Base-by-base conservation (phyloP, 1,140 invertebrate genomes). In the Drosophila oshimai region DNA sequence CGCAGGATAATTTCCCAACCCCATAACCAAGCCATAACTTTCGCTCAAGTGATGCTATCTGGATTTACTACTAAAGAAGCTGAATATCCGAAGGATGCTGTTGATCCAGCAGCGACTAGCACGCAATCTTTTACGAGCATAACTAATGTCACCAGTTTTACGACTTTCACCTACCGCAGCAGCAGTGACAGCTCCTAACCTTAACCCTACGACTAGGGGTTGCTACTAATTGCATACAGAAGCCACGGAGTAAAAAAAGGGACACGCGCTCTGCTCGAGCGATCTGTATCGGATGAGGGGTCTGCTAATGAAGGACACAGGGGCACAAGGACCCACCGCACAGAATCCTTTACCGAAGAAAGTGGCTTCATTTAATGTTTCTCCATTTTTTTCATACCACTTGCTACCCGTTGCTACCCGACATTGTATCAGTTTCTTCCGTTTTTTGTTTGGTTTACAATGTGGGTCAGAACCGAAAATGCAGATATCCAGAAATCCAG, bases 151-250 rank as follows among this genome's bases (percentile, higher is more conserved):
- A 47, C 4, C 36, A 15, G 13, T 46, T 41, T 69, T 31, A 86
- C 33, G 76, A 81, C 76, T 77, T 86, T 86, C 76, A 86, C 81
- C 81, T 86, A 86, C 81, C 81, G 76, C 78, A 83, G 71, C 36
- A 53, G 39, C 29, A n/a, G 28, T 67, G 31, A 53, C 29, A 69
- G 31, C 7, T 29, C 13, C 17, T 13, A 9, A 15, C 28, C 39
- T 49, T 87, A 86, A 86, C 81, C 80, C 81, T 80, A 58, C 15
- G 7, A 4, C 20, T 6, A 4, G 50, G 18, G 24, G 20, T 9
- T 20, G 65, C 47, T 24, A 34, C 57, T 67, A 79, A 74, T 65
- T 67, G 49, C n/a, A 53, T 50, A 65, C 54, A 39, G 42, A 28
- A 34, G 44, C 26, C 15, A 34, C 34, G 20, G 17, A 31, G 4